phyloP scores from a whole-genome alignment of 2,888 invertebrate genomes.

The Erebia epiphron region DNA sequence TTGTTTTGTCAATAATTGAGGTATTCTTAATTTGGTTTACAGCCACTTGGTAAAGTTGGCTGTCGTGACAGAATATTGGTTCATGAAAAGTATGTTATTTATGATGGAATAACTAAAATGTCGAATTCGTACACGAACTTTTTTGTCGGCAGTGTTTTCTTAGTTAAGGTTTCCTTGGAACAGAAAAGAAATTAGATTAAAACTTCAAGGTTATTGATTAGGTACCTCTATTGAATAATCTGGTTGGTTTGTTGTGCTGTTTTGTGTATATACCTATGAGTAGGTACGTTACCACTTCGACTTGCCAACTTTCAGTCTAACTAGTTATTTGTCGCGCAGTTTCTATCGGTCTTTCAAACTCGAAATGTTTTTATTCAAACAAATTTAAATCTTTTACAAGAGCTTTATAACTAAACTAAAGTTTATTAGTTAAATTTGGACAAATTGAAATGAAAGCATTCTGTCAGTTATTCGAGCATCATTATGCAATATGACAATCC shows the following conservation, averaged over 20 bases:
- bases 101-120: conserved; percentile 23
- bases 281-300: too few relatives aligned
- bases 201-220: neutral
- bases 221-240: neutral
- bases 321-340: too few relatives aligned
- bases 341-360: too few relatives aligned
- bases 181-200: neutral
- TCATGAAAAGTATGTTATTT: conserved; percentile 1
- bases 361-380: too few relatives aligned
- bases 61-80: neutral
- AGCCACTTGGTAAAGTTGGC: neutral
- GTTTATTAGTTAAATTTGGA: too few relatives aligned
- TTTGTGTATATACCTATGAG: too few relatives aligned
- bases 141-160: neutral
- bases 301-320: too few relatives aligned
- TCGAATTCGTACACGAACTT: neutral
- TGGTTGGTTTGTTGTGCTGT: neutral
- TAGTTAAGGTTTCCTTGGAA: neutral
- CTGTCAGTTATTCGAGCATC: neutral
- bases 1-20: too few relatives aligned
- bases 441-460: too few relatives aligned
- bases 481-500: neutral
- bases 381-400: neutral
- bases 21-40: too few relatives aligned
- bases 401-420: too few relatives aligned